Conservation (phyloP, 2,113 vertebrate species). For the Eublepharis macularius region DNA sequence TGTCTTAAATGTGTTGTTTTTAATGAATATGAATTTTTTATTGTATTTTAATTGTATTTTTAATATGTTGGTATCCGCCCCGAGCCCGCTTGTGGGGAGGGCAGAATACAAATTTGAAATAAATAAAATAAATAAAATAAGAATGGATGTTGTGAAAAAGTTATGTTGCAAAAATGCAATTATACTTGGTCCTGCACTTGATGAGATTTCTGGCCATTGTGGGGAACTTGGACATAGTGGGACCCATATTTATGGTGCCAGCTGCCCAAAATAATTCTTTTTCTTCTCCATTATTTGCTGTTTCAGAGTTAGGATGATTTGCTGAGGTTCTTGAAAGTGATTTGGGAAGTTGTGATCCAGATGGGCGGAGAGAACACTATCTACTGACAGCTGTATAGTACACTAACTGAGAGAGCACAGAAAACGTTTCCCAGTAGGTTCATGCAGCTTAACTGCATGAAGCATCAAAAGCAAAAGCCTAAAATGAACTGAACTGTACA, state of each 20-base stretch:
- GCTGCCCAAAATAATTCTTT: not conserved
- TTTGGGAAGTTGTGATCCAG: not conserved
- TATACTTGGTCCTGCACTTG: not conserved
- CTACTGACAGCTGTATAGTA: not conserved
- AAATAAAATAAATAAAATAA: too few relatives aligned
- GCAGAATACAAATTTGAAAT: too few relatives aligned
- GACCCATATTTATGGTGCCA: not conserved
- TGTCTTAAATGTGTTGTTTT: too few relatives aligned
- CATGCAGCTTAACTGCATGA: slow-evolving; percentile 6
- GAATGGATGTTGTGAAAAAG: not conserved
- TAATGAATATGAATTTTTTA: too few relatives aligned
- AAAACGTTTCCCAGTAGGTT: not conserved
- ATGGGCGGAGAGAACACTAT: not conserved
- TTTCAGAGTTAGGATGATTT: not conserved
- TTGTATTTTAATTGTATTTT: too few relatives aligned
- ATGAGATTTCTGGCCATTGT: not conserved
- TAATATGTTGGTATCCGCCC: too few relatives aligned
- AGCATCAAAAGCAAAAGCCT: not conserved
- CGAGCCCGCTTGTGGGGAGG: too few relatives aligned
- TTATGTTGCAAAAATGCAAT: not conserved
- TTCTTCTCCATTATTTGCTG: not conserved
- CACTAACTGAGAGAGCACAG: not conserved
- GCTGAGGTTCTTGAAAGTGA: not conserved
- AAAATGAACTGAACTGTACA: slow-evolving; percentile 28
- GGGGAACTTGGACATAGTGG: fast-evolving